Percentiles rank a stretch among this genome's conserved stretches.
These are phyloP conservation scores for Oncorhynchus nerka DNA, from an alignment of 2,113 vertebrate species.

Conservation along the genomic window DNA sequence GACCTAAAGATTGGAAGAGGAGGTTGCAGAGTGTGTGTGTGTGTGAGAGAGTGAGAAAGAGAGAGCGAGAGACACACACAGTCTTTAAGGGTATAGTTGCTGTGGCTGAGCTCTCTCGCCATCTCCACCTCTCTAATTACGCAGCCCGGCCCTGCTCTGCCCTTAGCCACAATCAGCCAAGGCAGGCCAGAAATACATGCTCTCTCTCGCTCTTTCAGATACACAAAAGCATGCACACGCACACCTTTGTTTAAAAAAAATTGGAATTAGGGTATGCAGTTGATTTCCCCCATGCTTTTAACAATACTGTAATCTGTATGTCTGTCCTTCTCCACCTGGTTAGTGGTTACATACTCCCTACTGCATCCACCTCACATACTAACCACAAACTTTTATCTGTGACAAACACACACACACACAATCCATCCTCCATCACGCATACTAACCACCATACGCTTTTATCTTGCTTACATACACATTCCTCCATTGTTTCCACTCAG, in stretches of 20 bases:
- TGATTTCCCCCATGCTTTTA: conserved; percentile 45
- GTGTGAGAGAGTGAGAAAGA: too few species aligned
- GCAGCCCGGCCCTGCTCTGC: conserved; percentile 58
- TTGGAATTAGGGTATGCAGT: neutral
- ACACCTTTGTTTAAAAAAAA: conserved; percentile 12
- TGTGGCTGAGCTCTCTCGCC: conserved; percentile 56
- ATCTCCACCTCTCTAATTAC: conserved; percentile 74
- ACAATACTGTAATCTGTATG: conserved; percentile 11
- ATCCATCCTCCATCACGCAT: neutral
- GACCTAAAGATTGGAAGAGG: too few species aligned
- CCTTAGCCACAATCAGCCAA: conserved; percentile 69
- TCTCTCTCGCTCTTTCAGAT: conserved; percentile 73
- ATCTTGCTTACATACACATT: too few species aligned
- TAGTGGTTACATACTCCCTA: conserved; percentile 17
- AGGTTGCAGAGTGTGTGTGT: too few species aligned
- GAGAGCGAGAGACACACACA: conserved; percentile 18
- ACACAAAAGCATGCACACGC: conserved; percentile 40
- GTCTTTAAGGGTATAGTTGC: conserved; percentile 50
- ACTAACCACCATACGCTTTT: too few species aligned
- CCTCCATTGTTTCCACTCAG: neutral
- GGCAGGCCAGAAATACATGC: conserved; percentile 79
- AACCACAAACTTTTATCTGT: neutral
- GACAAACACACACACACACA: conserved; percentile 21
- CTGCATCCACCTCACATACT: conserved; percentile 21
- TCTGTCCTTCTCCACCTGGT: conserved; percentile 33